A percentile compares a stretch with the other conserved stretches of the same genome.
These are phyloP conservation scores for Porites lutea DNA, from an alignment of 64 coral and sea anemone genomes.

Conservation along the genomic window DNA sequence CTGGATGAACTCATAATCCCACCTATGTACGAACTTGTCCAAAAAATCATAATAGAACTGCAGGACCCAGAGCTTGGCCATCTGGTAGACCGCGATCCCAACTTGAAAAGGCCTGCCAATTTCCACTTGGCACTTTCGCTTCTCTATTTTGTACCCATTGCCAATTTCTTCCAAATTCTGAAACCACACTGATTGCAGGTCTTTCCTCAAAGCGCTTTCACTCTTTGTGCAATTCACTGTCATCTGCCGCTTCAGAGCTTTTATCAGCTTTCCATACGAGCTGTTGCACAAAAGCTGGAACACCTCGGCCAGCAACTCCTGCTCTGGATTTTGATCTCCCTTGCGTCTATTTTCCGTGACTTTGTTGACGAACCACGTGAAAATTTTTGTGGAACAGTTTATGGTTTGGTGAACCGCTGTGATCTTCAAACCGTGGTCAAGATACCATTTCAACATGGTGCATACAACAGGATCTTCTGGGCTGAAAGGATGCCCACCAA, in stretches of 20 bases:
- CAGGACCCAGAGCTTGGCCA: conserved; percentile 50
- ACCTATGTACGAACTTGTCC: neutral
- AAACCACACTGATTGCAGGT: conserved; percentile 33
- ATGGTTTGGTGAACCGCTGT: neutral
- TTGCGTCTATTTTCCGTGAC: conserved; percentile 19
- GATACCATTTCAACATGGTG: conserved; percentile 59
- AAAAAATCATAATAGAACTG: conserved; percentile 53
- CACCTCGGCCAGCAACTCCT: conserved; percentile 38
- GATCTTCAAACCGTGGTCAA: conserved; percentile 26
- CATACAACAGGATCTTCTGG: conserved; percentile 66
- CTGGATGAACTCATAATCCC: conserved; percentile 64
- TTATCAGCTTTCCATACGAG: conserved; percentile 50
- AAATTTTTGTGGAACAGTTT: neutral
- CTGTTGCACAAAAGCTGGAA: conserved; percentile 46
- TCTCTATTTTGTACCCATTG: neutral
- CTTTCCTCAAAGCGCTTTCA: neutral
- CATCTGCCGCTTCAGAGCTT: conserved; percentile 34
- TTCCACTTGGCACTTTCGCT: neutral
- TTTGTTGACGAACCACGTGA: conserved; percentile 58
- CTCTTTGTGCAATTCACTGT: conserved; percentile 7
- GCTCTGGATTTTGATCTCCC: neutral
- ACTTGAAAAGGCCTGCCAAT: conserved; percentile 55
- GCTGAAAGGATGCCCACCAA: neutral
- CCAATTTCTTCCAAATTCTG: conserved; percentile 56
- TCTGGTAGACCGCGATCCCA: conserved; percentile 52